Conservation (phyloP, 2,888 invertebrate species). For the Clusia tigrina region DNA sequence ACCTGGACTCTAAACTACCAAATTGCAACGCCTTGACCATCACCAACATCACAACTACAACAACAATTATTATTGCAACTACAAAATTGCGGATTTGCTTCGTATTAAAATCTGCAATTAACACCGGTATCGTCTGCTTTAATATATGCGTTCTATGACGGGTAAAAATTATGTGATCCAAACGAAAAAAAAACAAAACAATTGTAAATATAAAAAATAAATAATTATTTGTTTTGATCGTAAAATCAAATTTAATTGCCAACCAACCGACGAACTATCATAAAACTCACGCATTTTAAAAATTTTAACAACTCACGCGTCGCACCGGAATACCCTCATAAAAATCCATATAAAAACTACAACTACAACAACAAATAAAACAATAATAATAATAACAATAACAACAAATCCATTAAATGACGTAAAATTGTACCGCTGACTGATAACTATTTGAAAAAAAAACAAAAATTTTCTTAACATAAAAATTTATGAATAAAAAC, state of each 20-base stretch:
- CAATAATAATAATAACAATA: constrained; percentile 30
- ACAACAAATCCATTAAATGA: constrained; percentile 20
- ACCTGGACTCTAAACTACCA: constrained; percentile 21
- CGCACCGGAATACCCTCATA: constrained; percentile 38
- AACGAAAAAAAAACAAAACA: constrained; percentile 28
- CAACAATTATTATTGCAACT: constrained; percentile 17
- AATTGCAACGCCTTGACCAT: constrained; percentile 2
- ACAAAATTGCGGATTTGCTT: constrained; percentile 11
- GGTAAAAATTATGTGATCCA: constrained; percentile 4
- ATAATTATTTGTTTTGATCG: constrained; percentile 62
- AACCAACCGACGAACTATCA: constrained; percentile 45
- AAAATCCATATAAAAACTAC: constrained; percentile 34
- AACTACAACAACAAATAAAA: constrained; percentile 22
- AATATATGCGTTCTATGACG: not conserved
- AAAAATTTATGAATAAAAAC: constrained; percentile 7
- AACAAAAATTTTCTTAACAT: not conserved
- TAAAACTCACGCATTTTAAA: constrained; percentile 41
- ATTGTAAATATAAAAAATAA: constrained; percentile 35
- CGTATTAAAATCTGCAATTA: no score
- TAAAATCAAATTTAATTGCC: constrained; percentile 58
- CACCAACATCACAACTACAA: not conserved
- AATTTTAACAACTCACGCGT: constrained; percentile 36
- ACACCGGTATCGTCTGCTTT: no score
- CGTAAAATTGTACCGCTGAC: constrained; percentile 13
- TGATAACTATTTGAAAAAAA: constrained; percentile 12